Evolutionary conservation across 2,888 invertebrate species (phyloP).

Genomic region (Tigriopus californicus): DNA sequence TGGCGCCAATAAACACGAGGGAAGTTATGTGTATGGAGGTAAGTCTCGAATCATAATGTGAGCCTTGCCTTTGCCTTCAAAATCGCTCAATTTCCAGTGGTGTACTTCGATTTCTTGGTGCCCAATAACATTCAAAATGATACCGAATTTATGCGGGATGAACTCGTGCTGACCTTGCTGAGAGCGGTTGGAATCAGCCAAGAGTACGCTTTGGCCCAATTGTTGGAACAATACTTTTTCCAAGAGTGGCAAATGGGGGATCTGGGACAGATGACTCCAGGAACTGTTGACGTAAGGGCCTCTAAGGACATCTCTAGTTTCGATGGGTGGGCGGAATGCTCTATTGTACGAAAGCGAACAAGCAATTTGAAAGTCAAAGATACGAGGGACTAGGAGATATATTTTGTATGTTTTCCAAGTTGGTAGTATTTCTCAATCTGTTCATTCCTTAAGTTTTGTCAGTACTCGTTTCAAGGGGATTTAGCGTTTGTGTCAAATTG

Average conservation of each 20-base stretch:
- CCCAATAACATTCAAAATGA: not conserved
- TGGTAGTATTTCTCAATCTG: too few relatives aligned
- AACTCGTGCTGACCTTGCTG: not conserved
- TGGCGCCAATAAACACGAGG: constrained; percentile 5
- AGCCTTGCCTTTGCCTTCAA: not conserved
- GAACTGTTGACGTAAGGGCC: constrained; percentile 1
- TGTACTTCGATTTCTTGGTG: not conserved
- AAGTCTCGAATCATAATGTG: not conserved
- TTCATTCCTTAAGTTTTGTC: too few relatives aligned
- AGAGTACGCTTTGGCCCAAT: not conserved
- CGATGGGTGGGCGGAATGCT: not conserved
- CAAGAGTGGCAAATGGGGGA: not conserved
- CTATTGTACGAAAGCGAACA: too few relatives aligned
- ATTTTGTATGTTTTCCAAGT: too few relatives aligned
- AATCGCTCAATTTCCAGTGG: not conserved
- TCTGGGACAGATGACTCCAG: not conserved
- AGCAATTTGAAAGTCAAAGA: too few relatives aligned
- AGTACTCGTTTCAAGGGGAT: too few relatives aligned
- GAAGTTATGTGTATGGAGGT: not conserved
- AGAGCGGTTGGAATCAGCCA: not conserved
- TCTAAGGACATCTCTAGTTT: too few relatives aligned
- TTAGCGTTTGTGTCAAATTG: too few relatives aligned
- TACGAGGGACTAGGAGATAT: too few relatives aligned
- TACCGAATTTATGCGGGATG: not conserved
- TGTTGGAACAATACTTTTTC: constrained; percentile 1